Base-by-base conservation (phyloP, 2,888 invertebrate genomes). In the Zygaena filipendulae region DNA sequence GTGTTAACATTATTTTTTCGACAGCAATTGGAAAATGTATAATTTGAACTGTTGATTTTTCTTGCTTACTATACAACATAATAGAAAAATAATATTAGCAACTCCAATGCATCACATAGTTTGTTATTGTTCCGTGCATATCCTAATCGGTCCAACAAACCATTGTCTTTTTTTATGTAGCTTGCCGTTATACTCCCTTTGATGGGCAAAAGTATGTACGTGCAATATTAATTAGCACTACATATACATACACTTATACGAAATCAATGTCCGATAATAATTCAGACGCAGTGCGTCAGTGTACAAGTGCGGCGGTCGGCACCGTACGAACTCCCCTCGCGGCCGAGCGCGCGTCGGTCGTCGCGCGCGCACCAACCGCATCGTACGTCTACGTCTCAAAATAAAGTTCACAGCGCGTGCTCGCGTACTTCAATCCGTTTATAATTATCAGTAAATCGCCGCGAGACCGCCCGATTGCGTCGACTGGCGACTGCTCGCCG, bases 391-490 rank as follows among this genome's bases (percentile, higher is more conserved):
- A 72, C 67, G 77, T 67, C 61, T 77, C 77, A 77, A 79, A 79
- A 79, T 79, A 79, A 77, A 75, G 72, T 75, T 74, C 49, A 66
- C 68, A 49, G 62, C 57, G 64, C 59, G 60, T 68, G 68, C 68
- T 61, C 62, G 72, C 64, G 74, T 60, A 79, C 75, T 75, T 72
- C 68, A 63, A 70, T 63, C 60, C 64, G 71, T 75, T 74, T 77
- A 75, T 71, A 77, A 79, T 79, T 77, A 79, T 77, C 75, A 79
- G 77, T 77, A 77, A 77, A 77, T 66, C 74, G 68, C 60, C 55
- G 69, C 62, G 59, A 66, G 68, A 60, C 72, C 66, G 64, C 67
- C 70, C 68, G 70, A 71, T 71, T 66, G 68, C 61, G 64, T 64
- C 60, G 56, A 55, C 50, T 63, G 64, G 64, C 63, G 53, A 57